Conservation (phyloP, 92 coral and sea anemone species). For the Heteractis magnifica region DNA sequence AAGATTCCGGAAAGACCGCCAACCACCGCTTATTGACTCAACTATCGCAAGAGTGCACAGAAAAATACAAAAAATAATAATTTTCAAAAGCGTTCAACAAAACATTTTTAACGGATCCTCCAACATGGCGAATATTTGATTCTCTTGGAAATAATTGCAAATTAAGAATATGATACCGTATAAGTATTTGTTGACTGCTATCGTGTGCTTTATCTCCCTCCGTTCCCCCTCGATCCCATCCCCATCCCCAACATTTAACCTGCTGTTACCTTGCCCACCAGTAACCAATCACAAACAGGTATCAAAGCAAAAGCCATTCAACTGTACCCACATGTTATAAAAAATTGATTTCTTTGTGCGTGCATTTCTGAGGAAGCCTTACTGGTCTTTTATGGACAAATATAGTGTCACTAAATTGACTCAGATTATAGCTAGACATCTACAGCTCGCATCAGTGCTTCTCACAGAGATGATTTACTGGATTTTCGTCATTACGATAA, state of each 20-base stretch:
- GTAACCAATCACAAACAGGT: conserved; percentile 15
- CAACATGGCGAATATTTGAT: no score
- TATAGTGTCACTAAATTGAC: neutral
- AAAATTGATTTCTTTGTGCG: conserved; percentile 22
- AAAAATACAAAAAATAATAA: no score
- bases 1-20: no score
- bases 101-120: no score
- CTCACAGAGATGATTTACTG: neutral
- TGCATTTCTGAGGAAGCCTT: neutral
- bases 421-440: neutral
- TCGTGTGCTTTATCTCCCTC: neutral
- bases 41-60: no score
- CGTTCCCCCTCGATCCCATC: neutral
- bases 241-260: neutral
- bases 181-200: neutral
- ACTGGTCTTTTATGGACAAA: neutral
- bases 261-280: neutral
- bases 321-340: conserved; percentile 31
- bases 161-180: no score
- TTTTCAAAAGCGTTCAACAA: no score
- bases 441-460: neutral
- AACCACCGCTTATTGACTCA: no score
- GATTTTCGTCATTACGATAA: neutral
- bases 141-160: no score
- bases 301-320: conserved; percentile 11